phyloP scores from a whole-genome alignment of 2,888 invertebrate genomes.

The Dasysyrphus tricinctus region DNA sequence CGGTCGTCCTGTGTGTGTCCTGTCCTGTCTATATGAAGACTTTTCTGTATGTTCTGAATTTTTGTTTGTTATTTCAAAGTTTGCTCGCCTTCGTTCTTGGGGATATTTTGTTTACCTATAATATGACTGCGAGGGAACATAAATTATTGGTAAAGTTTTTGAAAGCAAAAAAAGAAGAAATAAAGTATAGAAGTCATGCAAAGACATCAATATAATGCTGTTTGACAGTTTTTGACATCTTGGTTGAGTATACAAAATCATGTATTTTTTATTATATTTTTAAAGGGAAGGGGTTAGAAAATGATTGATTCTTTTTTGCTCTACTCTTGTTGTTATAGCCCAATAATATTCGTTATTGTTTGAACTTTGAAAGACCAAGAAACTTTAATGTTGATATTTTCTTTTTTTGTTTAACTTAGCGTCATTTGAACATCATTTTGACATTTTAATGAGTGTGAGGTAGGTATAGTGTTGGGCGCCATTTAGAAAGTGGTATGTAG shows the following conservation, averaged over 20 bases:
- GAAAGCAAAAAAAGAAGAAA: background rate
- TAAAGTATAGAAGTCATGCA: constrained; percentile 60
- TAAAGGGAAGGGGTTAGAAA: background rate
- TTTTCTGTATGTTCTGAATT: constrained; percentile 15
- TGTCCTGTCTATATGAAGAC: background rate
- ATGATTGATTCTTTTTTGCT: background rate
- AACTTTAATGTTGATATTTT: constrained; percentile 3
- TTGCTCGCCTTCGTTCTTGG: constrained; percentile 44
- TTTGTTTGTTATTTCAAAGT: constrained; percentile 72
- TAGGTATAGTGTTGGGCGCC: background rate
- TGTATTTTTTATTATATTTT: background rate
- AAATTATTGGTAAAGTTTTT: constrained; percentile 67
- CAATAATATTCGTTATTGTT: constrained; percentile 6
- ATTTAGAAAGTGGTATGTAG: background rate
- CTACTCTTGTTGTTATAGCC: background rate
- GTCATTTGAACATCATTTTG: constrained; percentile 9
- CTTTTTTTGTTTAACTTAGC: background rate
- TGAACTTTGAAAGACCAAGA: constrained; percentile 6
- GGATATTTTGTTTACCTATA: constrained; percentile 58
- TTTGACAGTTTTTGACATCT: constrained; percentile 66
- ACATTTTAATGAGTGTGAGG: constrained; percentile 15
- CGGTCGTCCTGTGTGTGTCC: background rate
- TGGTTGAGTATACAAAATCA: constrained; percentile 24
- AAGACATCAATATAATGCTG: constrained; percentile 70
- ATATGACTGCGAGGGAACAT: constrained; percentile 48